Base-by-base conservation (phyloP, 2,113 vertebrate species). In the Bagarius yarrelli region DNA sequence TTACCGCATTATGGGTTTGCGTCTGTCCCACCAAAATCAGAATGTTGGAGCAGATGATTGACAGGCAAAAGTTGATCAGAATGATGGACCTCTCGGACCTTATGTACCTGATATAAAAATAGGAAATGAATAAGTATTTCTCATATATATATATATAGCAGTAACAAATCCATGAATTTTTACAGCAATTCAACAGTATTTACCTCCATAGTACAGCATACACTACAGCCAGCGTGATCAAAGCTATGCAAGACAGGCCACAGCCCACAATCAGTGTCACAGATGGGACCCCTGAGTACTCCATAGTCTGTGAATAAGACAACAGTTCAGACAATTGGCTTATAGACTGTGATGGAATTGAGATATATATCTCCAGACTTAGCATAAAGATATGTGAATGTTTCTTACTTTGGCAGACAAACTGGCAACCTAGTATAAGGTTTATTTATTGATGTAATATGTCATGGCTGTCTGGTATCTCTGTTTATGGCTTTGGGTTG, bases 221-320 rank as follows among this genome's bases (percentile, higher is more conserved):
- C 91, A 99, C 97, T 88, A 98, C 94, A 80, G 97, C 93, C 88
- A 99, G 90, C 40, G 96, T 97, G 91, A 98, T 92, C 95, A 99
- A 94, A 89, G 98, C 95, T 87, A 99, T 93, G 87, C 98, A 99
- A 71, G 98, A 99, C 85, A 99, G 95, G 90, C 98, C 98, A 89
- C 98, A 99, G 93, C 98, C 98, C 88, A 99, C 94, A 91, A 99
- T 98, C 90, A 99, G 91, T 86, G 98, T 99, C 91, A 99, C 97
- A 91, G 97, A 98, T 87, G 97, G 97, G 89, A 96, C 93, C 88
- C 96, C 96, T 93, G 97, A 95, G 92, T 96, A 96, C 91, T 97
- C 95, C 98, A 99, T 99, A 93, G 93, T 95, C 98, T 99, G 95
- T 55, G 19, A 73, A 73, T 4, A 15, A 53, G 11, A 55, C 2